Conservation (phyloP, 2,113 vertebrate genomes). For the Lethenteron reissneri region DNA sequence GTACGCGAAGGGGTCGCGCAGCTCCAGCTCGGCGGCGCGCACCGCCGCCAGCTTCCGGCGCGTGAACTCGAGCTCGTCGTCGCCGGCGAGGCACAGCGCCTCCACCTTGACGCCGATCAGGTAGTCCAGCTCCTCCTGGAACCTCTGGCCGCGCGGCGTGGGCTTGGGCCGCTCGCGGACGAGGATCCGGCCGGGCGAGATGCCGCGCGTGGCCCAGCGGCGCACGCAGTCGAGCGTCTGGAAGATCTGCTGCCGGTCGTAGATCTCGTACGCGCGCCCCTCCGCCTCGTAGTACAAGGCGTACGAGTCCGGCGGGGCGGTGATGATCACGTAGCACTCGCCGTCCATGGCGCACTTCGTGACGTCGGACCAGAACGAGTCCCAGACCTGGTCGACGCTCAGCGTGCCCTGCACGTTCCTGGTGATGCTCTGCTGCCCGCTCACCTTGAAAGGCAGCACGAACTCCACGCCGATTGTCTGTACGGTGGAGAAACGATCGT, state of each 20-base stretch:
- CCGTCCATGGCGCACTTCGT: conserved; percentile 16
- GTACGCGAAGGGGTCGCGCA: conserved; percentile 58
- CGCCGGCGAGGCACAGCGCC: conserved; percentile 62
- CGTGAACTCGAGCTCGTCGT: conserved; percentile 85
- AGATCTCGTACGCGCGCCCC: conserved; percentile 84
- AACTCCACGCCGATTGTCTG: conserved; percentile 22
- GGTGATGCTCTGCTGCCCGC: conserved; percentile 11
- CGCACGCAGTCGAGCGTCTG: conserved; percentile 82
- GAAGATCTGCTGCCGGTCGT: conserved; percentile 80
- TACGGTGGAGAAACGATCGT: not conserved
- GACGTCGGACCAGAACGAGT: conserved; percentile 21
- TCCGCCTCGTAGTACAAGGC: conserved; percentile 87
- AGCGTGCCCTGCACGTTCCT: conserved; percentile 25
- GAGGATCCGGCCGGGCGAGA: conserved; percentile 61
- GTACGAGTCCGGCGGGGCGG: conserved; percentile 42
- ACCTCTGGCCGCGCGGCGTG: conserved; percentile 38
- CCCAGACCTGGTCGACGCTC: conserved; percentile 26
- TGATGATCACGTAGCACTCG: conserved; percentile 16
- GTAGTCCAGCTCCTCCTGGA: conserved; percentile 58
- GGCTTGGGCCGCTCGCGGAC: conserved; percentile 38
- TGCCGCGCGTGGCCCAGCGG: conserved; percentile 65
- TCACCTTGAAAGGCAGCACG: conserved; percentile 14
- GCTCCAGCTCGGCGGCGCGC: conserved; percentile 47
- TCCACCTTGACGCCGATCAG: conserved; percentile 90
- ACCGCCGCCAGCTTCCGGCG: conserved; percentile 69